phyloP scores from a whole-genome alignment of 2,888 invertebrate species.

The Drosophila mimetica region DNA sequence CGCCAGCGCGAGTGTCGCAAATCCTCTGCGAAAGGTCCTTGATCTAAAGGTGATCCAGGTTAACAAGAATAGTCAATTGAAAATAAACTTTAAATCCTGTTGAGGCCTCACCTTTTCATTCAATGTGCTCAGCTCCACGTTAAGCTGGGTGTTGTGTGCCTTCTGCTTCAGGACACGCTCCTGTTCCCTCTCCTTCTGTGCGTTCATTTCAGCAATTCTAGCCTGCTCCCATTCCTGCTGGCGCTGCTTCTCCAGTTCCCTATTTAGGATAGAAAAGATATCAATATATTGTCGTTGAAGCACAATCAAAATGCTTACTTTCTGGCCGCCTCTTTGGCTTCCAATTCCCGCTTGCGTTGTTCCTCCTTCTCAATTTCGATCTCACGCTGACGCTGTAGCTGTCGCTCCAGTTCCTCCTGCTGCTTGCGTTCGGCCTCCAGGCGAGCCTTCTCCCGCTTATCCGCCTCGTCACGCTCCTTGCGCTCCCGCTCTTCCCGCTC shows the following conservation, averaged over 20 bases:
- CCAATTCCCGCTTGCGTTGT: conserved; percentile 90
- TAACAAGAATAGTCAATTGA: neutral
- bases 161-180: conserved; percentile 93
- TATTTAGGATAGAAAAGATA: conserved; percentile 65
- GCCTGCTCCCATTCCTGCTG: conserved; percentile 98
- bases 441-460: conserved; percentile 92
- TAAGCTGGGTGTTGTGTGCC: conserved; percentile 93
- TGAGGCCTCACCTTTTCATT: conserved; percentile 81
- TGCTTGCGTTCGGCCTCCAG: conserved; percentile 90
- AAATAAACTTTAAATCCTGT: neutral
- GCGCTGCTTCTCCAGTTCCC: conserved; percentile 97
- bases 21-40: conserved; percentile 92
- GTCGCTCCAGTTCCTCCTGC: conserved; percentile 94
- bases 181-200: conserved; percentile 93
- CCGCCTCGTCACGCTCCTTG: conserved; percentile 95
- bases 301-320: conserved; percentile 72
- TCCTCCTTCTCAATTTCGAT: conserved; percentile 90
- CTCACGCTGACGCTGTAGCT: conserved; percentile 91
- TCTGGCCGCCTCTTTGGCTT: conserved; percentile 92
- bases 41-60: conserved; percentile 84
- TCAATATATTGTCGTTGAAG: accelerated
- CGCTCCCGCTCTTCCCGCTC: conserved; percentile 97
- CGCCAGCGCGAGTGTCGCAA: conserved; percentile 92
- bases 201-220: conserved; percentile 92
- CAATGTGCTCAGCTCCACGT: conserved; percentile 90